These are phyloP conservation scores for Simalia tracyae DNA, from an alignment of 2,797 vertebrate genomes.

Conservation along the genomic window DNA sequence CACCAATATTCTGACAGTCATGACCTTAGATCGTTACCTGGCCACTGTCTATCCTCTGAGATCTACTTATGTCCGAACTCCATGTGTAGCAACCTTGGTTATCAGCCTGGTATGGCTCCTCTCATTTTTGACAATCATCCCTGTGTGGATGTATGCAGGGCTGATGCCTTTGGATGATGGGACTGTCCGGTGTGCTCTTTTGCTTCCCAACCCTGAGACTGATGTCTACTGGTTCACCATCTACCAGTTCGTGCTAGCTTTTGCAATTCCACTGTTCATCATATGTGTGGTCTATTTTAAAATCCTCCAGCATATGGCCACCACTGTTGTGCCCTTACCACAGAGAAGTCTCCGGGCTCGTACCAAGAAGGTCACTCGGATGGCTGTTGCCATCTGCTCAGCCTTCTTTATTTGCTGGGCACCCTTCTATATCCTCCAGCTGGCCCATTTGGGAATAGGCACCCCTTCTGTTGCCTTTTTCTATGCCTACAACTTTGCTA, in stretches of 20 bases:
- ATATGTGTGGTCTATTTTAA: slow-evolving; percentile 84
- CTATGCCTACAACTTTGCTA: slow-evolving; percentile 84
- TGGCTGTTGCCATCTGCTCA: slow-evolving; percentile 85
- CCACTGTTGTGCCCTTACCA: slow-evolving; percentile 80
- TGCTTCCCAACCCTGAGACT: slow-evolving; percentile 79
- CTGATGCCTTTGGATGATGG: slow-evolving; percentile 82
- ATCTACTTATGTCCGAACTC: slow-evolving; percentile 81
- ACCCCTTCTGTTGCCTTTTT: slow-evolving; percentile 80
- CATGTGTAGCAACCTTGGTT: slow-evolving; percentile 72
- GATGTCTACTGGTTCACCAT: slow-evolving; percentile 87
- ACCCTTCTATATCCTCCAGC: slow-evolving; percentile 85
- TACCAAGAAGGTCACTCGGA: slow-evolving; percentile 82
- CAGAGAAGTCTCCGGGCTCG: slow-evolving; percentile 78
- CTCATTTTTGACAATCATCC: slow-evolving; percentile 82
- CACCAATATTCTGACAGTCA: slow-evolving; percentile 86
- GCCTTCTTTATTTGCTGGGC: slow-evolving; percentile 87
- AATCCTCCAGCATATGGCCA: slow-evolving; percentile 86
- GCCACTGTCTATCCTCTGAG: slow-evolving; percentile 86
- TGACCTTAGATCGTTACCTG: slow-evolving; percentile 86
- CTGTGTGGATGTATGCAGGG: slow-evolving; percentile 85
- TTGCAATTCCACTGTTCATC: slow-evolving; percentile 80
- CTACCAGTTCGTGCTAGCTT: slow-evolving; percentile 86
- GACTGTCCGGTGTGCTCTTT: slow-evolving; percentile 79
- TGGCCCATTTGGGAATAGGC: slow-evolving; percentile 80
- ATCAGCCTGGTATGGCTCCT: slow-evolving; percentile 82